A percentile compares a stretch with the other conserved stretches of the same genome.
phyloP scores from a whole-genome alignment of 2,888 invertebrate genomes.

The Listrodromus nycthemerus region DNA sequence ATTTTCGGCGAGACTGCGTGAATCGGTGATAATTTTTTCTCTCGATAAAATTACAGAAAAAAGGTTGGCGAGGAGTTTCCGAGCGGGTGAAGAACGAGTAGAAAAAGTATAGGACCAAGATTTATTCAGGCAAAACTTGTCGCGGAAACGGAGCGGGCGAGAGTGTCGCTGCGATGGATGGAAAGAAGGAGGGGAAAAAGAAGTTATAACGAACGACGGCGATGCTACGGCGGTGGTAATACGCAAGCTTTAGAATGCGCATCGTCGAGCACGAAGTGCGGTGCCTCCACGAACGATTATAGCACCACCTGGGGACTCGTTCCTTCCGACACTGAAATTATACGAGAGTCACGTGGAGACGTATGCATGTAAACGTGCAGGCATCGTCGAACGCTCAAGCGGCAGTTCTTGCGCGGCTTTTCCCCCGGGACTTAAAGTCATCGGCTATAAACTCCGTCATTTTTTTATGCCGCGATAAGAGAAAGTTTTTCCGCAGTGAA shows the following conservation, averaged over 20 bases:
- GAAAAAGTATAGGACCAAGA: constrained; percentile 20
- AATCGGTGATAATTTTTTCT: constrained; percentile 22
- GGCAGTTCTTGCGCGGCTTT: constrained; percentile 13
- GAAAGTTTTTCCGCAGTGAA: constrained; percentile 19
- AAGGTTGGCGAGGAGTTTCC: constrained; percentile 5
- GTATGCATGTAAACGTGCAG: constrained; percentile 32
- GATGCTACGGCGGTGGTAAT: constrained; percentile 25
- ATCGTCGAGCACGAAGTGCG: constrained; percentile 60
- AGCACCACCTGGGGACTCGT: constrained; percentile 63
- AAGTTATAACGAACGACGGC: constrained; percentile 35
- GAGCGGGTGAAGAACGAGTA: constrained; percentile 8
- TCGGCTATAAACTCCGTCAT: constrained; percentile 45
- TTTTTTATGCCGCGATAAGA: constrained; percentile 32
- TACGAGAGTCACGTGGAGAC: constrained; percentile 42
- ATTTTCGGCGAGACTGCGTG: not conserved
- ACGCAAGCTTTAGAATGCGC: constrained; percentile 54
- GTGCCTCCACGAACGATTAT: constrained; percentile 43
- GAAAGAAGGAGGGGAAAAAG: not conserved
- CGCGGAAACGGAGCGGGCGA: constrained; percentile 35
- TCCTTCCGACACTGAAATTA: constrained; percentile 55
- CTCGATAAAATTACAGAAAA: constrained; percentile 14
- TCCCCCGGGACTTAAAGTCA: constrained; percentile 36
- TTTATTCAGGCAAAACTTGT: constrained; percentile 53
- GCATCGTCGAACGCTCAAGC: constrained; percentile 1
- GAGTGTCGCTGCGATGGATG: constrained; percentile 13